Conservation (phyloP, 2,888 invertebrate species). For the Drosophila macrospina region DNA sequence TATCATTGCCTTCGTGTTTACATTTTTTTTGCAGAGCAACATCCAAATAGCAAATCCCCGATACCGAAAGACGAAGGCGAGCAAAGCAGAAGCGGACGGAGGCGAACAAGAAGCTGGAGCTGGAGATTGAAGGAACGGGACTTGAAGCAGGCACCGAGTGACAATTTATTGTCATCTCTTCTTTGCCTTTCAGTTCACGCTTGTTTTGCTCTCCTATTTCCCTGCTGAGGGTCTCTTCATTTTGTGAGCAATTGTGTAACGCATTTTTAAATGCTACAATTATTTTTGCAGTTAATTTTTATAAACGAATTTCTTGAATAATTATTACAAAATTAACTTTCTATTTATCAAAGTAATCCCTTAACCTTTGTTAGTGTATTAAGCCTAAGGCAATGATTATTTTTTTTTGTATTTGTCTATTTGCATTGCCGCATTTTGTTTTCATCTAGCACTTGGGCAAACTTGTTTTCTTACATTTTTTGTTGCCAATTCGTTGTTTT, state of each 20-base stretch:
- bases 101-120: not conserved
- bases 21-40: constrained; percentile 65
- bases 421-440: constrained; percentile 65
- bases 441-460: constrained; percentile 51
- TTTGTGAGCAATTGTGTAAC: not conserved
- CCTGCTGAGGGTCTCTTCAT: not conserved
- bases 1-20: constrained; percentile 76
- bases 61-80: constrained; percentile 21
- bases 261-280: not conserved
- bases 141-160: constrained; percentile 50
- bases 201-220: constrained; percentile 41
- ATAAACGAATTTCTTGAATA: not conserved
- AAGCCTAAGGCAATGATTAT: too few relatives aligned
- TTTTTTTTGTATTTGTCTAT: constrained; percentile 55
- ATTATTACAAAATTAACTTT: not conserved
- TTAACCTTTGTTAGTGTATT: constrained; percentile 4
- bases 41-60: constrained; percentile 31
- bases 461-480: constrained; percentile 44
- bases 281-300: not conserved
- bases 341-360: not conserved
- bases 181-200: constrained; percentile 58
- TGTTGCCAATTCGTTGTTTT: constrained; percentile 9
- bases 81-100: not conserved
- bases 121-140: constrained; percentile 8
- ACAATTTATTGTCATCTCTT: constrained; percentile 80